Conservation (phyloP, 2,888 invertebrate species). For the Venusia cambrica region DNA sequence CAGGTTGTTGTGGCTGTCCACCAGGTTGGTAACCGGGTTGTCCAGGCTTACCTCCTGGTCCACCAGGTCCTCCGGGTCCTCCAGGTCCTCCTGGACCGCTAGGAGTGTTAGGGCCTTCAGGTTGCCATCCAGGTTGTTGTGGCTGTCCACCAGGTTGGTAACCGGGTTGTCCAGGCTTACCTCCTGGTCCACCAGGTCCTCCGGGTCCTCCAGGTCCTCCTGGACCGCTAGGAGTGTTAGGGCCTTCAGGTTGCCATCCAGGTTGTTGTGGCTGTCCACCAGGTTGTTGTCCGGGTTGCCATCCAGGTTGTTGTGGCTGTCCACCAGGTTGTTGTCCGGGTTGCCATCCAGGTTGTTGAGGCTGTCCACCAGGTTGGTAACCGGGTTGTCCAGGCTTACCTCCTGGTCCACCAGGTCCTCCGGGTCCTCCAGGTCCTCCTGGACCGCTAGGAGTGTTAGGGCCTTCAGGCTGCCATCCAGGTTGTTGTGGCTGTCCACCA, state of each 20-base stretch:
- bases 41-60: too few species aligned
- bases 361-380: constrained; percentile 35
- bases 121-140: too few species aligned
- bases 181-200: constrained; percentile 22
- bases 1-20: too few species aligned
- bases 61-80: too few species aligned
- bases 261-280: constrained; percentile 30
- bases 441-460: constrained; percentile 29
- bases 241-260: constrained; percentile 23
- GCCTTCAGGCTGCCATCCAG: constrained; percentile 27
- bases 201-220: constrained; percentile 31
- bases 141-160: too few species aligned
- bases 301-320: constrained; percentile 36
- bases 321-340: constrained; percentile 31
- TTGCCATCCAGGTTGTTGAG: constrained; percentile 54
- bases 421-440: too few species aligned
- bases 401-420: too few species aligned
- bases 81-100: too few species aligned
- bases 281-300: constrained; percentile 31
- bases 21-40: too few species aligned
- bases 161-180: too few species aligned
- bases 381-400: constrained; percentile 4
- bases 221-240: constrained; percentile 23
- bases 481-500: constrained; percentile 22
- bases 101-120: too few species aligned